phyloP scores from a whole-genome alignment of 23 tunicate genomes.

The Aplidium turbinatum region DNA sequence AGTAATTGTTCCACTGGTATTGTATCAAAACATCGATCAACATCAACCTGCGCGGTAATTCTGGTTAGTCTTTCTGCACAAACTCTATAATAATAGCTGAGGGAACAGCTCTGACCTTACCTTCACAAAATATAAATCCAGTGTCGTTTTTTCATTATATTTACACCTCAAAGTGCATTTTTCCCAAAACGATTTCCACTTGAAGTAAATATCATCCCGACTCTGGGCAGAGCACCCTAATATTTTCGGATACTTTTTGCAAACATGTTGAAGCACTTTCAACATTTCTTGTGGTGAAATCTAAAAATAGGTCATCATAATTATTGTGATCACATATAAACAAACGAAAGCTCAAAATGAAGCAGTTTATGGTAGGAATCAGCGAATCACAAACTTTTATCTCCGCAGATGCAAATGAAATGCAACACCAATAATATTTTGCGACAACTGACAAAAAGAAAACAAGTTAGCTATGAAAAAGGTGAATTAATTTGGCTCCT shows the following conservation, averaged over 20 bases:
- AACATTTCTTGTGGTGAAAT: conserved; percentile 13
- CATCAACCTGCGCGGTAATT: conserved; percentile 22
- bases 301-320: conserved; percentile 15
- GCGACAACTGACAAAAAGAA: no score
- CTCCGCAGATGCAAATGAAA: no score
- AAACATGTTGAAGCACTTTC: conserved; percentile 9
- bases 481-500: no score
- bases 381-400: no score
- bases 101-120: not conserved
- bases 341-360: no score
- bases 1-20: conserved; percentile 34
- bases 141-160: no score
- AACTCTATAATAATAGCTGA: not conserved
- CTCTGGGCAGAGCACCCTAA: conserved; percentile 25
- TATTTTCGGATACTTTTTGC: conserved; percentile 16
- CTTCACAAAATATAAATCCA: not conserved
- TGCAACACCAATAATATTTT: no score
- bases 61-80: not conserved
- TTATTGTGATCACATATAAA: no score
- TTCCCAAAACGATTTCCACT: conserved; percentile 35
- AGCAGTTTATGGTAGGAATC: no score
- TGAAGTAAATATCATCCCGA: not conserved
- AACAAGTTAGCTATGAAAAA: no score
- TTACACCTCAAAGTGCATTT: not conserved
- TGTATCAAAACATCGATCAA: conserved; percentile 44